phyloP scores from a whole-genome alignment of 2,113 vertebrate genomes.

The Baryphthengus martii region DNA sequence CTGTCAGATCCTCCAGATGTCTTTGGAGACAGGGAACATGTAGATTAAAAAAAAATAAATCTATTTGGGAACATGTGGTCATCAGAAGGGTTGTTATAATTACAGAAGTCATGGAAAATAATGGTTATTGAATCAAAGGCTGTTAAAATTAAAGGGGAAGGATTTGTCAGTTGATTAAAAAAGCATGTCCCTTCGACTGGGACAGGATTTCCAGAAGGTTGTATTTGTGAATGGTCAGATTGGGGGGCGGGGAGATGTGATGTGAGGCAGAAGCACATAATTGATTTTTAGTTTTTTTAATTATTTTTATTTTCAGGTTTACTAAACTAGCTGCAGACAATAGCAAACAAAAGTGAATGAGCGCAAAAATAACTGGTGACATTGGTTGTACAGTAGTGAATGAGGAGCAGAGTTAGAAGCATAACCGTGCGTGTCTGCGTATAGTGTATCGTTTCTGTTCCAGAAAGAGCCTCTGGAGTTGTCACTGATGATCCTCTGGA shows the following conservation, averaged over 20 bases:
- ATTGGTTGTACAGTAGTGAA: not conserved
- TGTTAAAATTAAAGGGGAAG: not conserved
- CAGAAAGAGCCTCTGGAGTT: not conserved
- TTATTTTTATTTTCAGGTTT: not conserved
- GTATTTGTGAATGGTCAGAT: not conserved
- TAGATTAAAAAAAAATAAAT: not conserved
- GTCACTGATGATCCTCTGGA: not conserved
- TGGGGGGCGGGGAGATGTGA: fast-evolving
- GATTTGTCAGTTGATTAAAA: not conserved
- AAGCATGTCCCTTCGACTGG: not conserved
- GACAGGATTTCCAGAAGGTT: not conserved
- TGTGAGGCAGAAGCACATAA: not conserved
- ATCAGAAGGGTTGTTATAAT: not conserved
- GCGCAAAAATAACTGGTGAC: not conserved
- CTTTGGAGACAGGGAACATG: not conserved
- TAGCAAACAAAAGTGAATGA: not conserved
- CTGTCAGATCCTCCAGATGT: not conserved
- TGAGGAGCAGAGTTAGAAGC: not conserved
- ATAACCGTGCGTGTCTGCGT: not conserved
- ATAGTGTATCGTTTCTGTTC: not conserved
- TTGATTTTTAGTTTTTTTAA: not conserved
- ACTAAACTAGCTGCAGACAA: not conserved
- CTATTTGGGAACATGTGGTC: not conserved
- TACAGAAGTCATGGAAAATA: not conserved
- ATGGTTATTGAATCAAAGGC: not conserved